Evolutionary conservation across 2,888 invertebrate species (phyloP).

Genomic region (Tortrix viridana): DNA sequence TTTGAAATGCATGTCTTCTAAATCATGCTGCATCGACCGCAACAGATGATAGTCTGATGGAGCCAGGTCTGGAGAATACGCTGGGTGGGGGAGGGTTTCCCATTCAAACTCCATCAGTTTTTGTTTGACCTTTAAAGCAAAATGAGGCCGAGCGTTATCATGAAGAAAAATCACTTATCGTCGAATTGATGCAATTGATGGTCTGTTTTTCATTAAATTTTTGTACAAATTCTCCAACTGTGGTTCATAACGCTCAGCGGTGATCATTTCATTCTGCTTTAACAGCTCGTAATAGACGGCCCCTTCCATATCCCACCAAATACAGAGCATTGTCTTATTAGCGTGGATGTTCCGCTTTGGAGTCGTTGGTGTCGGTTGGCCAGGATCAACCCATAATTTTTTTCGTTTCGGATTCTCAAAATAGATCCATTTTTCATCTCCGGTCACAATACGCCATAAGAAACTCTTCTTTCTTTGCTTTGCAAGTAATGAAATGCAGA

Average conservation of each 20-base stretch:
- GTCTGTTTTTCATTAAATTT: background rate
- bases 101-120: background rate
- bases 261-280: background rate
- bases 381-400: background rate
- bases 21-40: background rate
- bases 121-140: background rate
- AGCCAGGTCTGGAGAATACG: background rate
- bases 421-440: background rate
- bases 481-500: background rate
- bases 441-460: background rate
- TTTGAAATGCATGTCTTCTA: background rate
- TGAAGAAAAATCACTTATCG: background rate
- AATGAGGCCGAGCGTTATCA: no score
- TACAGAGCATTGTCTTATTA: background rate
- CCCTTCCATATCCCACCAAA: background rate
- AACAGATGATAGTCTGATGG: background rate
- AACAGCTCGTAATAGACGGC: background rate
- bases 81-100: background rate
- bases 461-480: background rate
- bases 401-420: background rate
- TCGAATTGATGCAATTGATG: background rate
- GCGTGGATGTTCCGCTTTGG: background rate
- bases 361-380: background rate
- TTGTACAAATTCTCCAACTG: background rate
- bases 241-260: background rate